These are phyloP conservation scores for Tetragonula clypearis DNA, from an alignment of 1,140 invertebrate species.

Conservation along the genomic window DNA sequence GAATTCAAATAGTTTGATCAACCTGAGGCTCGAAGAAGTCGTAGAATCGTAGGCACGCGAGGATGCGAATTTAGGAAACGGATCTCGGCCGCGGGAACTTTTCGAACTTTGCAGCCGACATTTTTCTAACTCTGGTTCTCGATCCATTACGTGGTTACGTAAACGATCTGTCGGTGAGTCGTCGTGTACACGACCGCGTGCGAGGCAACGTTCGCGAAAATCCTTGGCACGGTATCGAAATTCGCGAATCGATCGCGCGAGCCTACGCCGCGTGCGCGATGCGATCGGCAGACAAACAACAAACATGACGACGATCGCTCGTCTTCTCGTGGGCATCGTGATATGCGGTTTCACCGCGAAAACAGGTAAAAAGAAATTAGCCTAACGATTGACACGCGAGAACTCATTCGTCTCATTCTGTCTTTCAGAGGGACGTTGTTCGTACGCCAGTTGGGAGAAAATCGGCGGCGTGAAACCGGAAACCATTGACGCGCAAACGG, in stretches of 20 bases:
- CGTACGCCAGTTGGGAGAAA: slow-evolving; percentile 73
- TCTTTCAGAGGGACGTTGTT: slow-evolving; percentile 56
- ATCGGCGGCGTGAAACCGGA: slow-evolving; percentile 73
- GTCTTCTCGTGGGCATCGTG: slow-evolving; percentile 22
- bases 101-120: neutral
- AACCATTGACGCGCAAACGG: slow-evolving; percentile 46
- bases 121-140: neutral
- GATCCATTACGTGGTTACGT: neutral
- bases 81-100: neutral
- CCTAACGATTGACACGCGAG: neutral
- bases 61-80: neutral
- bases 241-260: neutral
- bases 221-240: slow-evolving; percentile 37
- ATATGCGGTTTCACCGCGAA: slow-evolving; percentile 16
- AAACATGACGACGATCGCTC: slow-evolving; percentile 17
- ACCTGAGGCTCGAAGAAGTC: neutral
- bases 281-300: neutral
- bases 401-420: neutral
- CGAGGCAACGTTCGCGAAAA: slow-evolving; percentile 24
- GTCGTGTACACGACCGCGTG: neutral
- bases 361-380: slow-evolving; percentile 12
- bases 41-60: rapidly evolving
- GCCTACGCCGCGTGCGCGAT: neutral
- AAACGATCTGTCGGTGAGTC: neutral
- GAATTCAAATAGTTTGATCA: neutral